Evolutionary conservation across 2,797 vertebrate genomes (phyloP).

Genomic region (Silurus lanzhouensis): DNA sequence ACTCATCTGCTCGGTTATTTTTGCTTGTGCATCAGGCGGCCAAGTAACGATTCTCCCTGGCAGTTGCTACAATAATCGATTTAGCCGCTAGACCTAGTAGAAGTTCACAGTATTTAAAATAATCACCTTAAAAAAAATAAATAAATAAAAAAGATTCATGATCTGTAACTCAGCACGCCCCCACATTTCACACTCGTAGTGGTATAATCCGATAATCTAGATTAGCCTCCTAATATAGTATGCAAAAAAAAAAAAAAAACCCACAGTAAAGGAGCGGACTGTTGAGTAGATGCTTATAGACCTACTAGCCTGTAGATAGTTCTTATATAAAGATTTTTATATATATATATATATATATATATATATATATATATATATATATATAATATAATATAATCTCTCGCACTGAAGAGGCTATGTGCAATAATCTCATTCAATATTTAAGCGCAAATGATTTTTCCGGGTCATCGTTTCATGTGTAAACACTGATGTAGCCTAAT

Average conservation of each 20-base stretch:
- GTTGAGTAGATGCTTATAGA: conserved; percentile 40
- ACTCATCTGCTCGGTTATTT: not conserved
- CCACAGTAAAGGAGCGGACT: conserved; percentile 18
- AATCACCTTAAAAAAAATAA: not conserved
- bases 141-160: not conserved
- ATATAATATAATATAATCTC: conserved; percentile 38
- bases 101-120: conserved; percentile 18
- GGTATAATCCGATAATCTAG: conserved; percentile 24
- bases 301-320: conserved; percentile 44
- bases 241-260: conserved; percentile 10
- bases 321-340: not conserved
- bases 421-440: conserved; percentile 47
- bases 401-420: conserved; percentile 38
- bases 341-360: not conserved
- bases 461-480: not conserved
- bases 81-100: conserved; percentile 26
- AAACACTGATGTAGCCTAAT: conserved; percentile 15
- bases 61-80: conserved; percentile 16
- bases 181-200: conserved; percentile 25
- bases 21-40: conserved; percentile 40
- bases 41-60: conserved; percentile 19
- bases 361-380: conserved; percentile 5
- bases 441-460: not conserved
- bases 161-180: conserved; percentile 11
- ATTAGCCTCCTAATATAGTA: conserved; percentile 32